These are phyloP conservation scores for Tachycineta bicolor DNA, from an alignment of 2,113 vertebrate genomes.

Conservation along the genomic window DNA sequence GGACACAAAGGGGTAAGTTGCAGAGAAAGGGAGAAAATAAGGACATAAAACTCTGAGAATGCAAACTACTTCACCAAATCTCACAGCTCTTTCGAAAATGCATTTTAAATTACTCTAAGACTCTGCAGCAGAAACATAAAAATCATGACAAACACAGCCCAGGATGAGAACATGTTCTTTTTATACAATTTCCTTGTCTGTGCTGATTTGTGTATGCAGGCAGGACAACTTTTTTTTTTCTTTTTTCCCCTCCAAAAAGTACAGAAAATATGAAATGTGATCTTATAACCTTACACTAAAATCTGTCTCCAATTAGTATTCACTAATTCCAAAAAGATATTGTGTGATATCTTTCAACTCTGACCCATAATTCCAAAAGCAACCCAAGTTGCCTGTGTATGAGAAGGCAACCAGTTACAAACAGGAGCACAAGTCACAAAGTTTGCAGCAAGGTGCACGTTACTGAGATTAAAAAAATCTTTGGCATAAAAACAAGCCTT, in stretches of 20 bases:
- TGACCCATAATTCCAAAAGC: constrained; percentile 16
- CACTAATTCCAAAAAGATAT: not conserved
- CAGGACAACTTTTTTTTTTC: not conserved
- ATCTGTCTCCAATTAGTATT: constrained; percentile 26
- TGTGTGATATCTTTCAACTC: not conserved
- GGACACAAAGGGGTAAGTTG: not conserved
- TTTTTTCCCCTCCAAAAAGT: not conserved
- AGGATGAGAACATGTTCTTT: constrained; percentile 34
- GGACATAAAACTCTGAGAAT: constrained; percentile 22
- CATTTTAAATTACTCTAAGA: constrained; percentile 34
- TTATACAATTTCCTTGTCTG: constrained; percentile 37
- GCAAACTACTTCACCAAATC: constrained; percentile 11
- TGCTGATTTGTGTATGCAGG: constrained; percentile 3
- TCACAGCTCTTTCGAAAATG: constrained; percentile 36
- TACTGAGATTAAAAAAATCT: not conserved
- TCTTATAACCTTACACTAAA: not conserved
- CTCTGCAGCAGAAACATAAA: constrained; percentile 12
- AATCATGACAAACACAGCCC: constrained; percentile 9
- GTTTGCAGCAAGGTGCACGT: not conserved
- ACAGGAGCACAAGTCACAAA: not conserved
- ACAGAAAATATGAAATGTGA: constrained; percentile 15
- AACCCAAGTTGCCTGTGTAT: not conserved
- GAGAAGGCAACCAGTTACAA: not conserved
- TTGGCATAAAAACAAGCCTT: not conserved
- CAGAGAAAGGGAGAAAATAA: constrained; percentile 5